Evolutionary conservation across 2,888 invertebrate species (phyloP), one percentile per base, ranked within the genome.

Genomic region (Aphelenchoides bicaudatus): DNA sequence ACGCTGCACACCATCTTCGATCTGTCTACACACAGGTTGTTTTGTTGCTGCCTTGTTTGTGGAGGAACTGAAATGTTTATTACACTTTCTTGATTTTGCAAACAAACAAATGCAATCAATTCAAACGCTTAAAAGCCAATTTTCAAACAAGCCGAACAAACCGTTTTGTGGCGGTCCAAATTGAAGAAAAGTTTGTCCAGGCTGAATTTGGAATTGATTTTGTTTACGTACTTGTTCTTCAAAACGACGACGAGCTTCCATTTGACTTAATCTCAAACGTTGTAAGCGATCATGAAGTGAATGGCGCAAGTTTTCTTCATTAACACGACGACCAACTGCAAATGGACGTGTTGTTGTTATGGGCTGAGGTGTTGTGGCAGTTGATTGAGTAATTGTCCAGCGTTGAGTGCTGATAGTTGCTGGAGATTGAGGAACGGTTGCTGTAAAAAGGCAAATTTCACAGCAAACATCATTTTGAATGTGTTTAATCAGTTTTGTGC

Each of bases 21-120:
- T 6, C 61, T 55, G 39, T 73, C 73, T n/a, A 56, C 16, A 31
- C 70, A 70, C 10, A 27, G 19, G 0, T 10, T 19, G n/a, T 21
- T 16, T 64, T 56, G 61, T 38, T 23, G 28, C n/a, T n/a, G n/a
- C n/a, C n/a, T n/a, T n/a, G n/a, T n/a, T n/a, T n/a, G n/a, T n/a
- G n/a, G n/a, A n/a, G n/a, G n/a, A n/a, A n/a, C n/a, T n/a, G n/a
- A n/a, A n/a, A n/a, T n/a, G n/a, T n/a, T n/a, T n/a, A n/a, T n/a
- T n/a, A n/a, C n/a, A n/a, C n/a, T n/a, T n/a, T n/a, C n/a, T n/a
- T n/a, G n/a, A n/a, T n/a, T n/a, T n/a, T n/a, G n/a, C n/a, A n/a
- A n/a, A n/a, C n/a, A n/a, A n/a, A n/a, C 52, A 21, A n/a, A 38
- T 2, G 2, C 23, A 48, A 5, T 21, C 21, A 51, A 6, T 8